A percentile compares a stretch with the other conserved stretches of the same genome.
These are phyloP conservation scores for Torymus texanus DNA, from an alignment of 2,888 invertebrate species.

Conservation along the genomic window DNA sequence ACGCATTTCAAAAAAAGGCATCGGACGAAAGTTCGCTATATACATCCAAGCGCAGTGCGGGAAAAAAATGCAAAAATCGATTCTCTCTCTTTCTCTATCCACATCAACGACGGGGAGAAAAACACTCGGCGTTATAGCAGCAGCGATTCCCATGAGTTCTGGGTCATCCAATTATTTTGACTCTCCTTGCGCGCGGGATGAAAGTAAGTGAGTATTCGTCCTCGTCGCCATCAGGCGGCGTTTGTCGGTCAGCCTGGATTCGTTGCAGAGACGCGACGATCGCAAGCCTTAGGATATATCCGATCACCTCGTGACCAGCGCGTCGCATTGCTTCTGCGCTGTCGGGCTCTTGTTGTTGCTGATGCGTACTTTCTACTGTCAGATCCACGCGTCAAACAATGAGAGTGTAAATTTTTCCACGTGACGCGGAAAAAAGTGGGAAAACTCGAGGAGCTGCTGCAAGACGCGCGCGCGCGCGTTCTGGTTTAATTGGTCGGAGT, in stretches of 20 bases:
- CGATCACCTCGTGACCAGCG: not conserved
- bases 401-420: not conserved
- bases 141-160: not conserved
- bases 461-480: too few relatives aligned
- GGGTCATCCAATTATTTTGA: constrained; percentile 37
- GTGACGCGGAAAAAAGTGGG: too few relatives aligned
- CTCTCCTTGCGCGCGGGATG: not conserved
- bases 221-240: not conserved
- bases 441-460: not conserved
- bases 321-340: too few relatives aligned
- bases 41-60: too few relatives aligned
- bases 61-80: too few relatives aligned
- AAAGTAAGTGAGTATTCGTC: constrained; percentile 16
- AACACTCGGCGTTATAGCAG: too few relatives aligned
- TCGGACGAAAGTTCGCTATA: too few relatives aligned
- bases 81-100: too few relatives aligned
- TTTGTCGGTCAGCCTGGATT: constrained; percentile 28
- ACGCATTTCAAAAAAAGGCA: not conserved
- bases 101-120: too few relatives aligned
- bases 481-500: too few relatives aligned
- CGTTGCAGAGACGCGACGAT: constrained; percentile 10
- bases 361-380: constrained; percentile 42
- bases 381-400: constrained; percentile 23
- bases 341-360: not conserved
- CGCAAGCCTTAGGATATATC: not conserved